Conservation (phyloP, 2,888 invertebrate genomes). For the Ophonus ardosiacus region DNA sequence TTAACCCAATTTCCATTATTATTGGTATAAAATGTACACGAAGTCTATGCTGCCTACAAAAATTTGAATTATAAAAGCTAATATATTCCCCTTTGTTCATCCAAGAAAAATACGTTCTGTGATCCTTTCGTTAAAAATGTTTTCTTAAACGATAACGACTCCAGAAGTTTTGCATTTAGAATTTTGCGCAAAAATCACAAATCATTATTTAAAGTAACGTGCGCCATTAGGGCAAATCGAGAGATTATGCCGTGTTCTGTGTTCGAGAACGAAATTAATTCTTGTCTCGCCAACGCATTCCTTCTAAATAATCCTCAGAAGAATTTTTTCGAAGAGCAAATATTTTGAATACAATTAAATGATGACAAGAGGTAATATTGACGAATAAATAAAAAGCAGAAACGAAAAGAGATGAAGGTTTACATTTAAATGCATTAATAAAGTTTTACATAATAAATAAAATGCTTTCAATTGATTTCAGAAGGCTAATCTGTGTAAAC, state of each 20-base stretch:
- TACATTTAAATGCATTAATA: not conserved
- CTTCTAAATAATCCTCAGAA: not conserved
- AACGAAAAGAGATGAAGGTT: not conserved
- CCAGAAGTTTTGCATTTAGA: conserved; percentile 28
- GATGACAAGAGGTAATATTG: conserved; percentile 4
- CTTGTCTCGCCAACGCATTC: conserved; percentile 9
- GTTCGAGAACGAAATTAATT: not conserved
- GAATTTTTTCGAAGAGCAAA: not conserved
- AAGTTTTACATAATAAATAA: not conserved
- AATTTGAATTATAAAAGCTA: conserved; percentile 34
- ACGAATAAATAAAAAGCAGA: not conserved
- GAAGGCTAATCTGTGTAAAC: not conserved
- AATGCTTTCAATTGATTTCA: not conserved
- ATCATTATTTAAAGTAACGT: conserved; percentile 35
- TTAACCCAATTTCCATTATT: not conserved
- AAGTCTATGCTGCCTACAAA: not conserved
- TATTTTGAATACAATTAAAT: not conserved
- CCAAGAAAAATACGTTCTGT: conserved; percentile 15
- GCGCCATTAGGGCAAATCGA: conserved; percentile 34
- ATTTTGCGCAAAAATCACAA: conserved; percentile 29
- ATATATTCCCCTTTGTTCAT: conserved; percentile 17
- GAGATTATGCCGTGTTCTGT: conserved; percentile 14
- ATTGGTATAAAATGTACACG: not conserved
- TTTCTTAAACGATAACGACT: conserved; percentile 37
- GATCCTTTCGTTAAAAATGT: conserved; percentile 24